Evolutionary conservation across 2,888 invertebrate genomes (phyloP).

Genomic region (Acrocera orbiculus): DNA sequence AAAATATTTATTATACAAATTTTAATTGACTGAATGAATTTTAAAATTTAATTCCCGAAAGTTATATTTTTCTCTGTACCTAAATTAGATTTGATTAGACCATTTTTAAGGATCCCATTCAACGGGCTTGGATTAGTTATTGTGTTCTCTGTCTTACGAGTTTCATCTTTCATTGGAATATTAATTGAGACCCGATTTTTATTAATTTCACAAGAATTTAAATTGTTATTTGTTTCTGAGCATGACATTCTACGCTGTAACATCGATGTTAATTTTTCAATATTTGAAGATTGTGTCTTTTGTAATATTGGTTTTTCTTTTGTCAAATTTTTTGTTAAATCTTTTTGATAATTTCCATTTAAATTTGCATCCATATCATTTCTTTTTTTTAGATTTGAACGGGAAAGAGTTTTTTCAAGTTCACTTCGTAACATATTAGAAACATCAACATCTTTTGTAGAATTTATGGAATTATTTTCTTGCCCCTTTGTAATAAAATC

Average conservation of each 20-base stretch:
- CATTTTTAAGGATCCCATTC: conserved; percentile 37
- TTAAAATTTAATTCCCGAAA: conserved; percentile 24
- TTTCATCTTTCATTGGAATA: conserved; percentile 14
- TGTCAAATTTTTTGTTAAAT: conserved; percentile 1
- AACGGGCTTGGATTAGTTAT: conserved; percentile 11
- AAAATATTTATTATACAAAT: no score
- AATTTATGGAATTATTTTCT: conserved; percentile 5
- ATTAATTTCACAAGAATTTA: conserved; percentile 9
- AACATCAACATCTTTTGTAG: conserved; percentile 20
- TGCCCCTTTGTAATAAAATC: conserved; percentile 38
- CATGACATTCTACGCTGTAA: conserved; percentile 10
- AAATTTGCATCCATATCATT: conserved; percentile 30
- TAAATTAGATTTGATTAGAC: conserved; percentile 9
- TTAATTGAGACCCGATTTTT: conserved; percentile 13
- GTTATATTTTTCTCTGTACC: conserved; percentile 24
- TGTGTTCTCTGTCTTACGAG: conserved; percentile 21
- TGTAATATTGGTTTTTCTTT: conserved; percentile 12
- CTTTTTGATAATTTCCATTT: not conserved
- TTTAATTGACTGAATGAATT: no score
- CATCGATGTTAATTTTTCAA: conserved; percentile 15
- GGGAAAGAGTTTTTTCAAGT: conserved; percentile 53
- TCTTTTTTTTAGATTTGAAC: conserved; percentile 57
- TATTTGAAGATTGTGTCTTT: conserved; percentile 16
- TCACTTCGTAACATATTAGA: conserved; percentile 54
- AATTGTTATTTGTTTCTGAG: not conserved